Base-by-base conservation (phyloP, 1,140 invertebrate species). In the Muscidifurax raptorellus region DNA sequence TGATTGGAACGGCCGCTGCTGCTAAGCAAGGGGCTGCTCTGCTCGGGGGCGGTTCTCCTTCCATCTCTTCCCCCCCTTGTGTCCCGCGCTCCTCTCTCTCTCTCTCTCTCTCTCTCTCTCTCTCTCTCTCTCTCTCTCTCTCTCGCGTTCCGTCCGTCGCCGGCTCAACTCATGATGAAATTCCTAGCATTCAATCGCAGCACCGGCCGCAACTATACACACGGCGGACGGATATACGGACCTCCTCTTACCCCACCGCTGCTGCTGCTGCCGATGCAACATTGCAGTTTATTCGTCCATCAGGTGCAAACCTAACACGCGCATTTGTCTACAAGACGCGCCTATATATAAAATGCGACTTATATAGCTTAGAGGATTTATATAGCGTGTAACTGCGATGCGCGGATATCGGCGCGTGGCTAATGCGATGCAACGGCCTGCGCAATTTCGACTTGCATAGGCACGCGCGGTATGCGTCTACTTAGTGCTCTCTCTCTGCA, bases 111-210 rank as follows among this genome's bases (percentile, higher is more conserved):
- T n/a, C n/a, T n/a, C n/a, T n/a, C n/a, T n/a, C n/a, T n/a, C n/a
- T n/a, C n/a, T n/a, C n/a, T n/a, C n/a, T n/a, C 87, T 6, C 44
- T 47, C 15, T 47, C 87, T 89, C 89, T 87, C 89, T 85, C 87
- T 87, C 88, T 86, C 87, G 88, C 86, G 28, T n/a, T 47, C 84
- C 40, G 59, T 82, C 85, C 30, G 13, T 40, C 87, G 88, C 85
- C 90, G 90, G 90, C 90, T 90, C 89, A 89, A 91, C 91, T 92
- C 91, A 92, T 93, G 91, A 93, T 93, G 92, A 93, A 93, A 93
- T 93, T 93, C 92, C 91, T 93, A 91, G 91, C 91, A 92, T 93
- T 93, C 92, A 92, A 93, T 93, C 90, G 91, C 90, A 92, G 91
- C 88, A 89, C 88, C 88, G 88, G 90, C 90, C 89, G 87, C 91